Base-by-base conservation (phyloP, 2,113 vertebrate species). In the Circaetus gallicus region DNA sequence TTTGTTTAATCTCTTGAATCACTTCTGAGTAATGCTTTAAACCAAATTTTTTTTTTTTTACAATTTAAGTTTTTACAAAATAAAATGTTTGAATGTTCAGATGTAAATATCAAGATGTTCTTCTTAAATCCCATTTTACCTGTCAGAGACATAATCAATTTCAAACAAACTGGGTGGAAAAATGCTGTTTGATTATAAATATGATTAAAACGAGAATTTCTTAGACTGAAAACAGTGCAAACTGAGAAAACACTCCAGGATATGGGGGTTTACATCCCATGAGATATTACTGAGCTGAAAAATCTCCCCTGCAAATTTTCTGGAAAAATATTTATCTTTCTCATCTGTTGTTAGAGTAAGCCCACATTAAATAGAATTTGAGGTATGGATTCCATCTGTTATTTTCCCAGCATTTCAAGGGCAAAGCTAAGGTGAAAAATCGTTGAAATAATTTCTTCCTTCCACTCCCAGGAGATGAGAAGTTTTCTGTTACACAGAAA, bases 361-460 rank as follows among this genome's bases (percentile, higher is more conserved):
- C 31, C 49, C 28, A 69, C 40, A 73, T 90, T 86, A 95, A 91
- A 88, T 7, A 94, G 53, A 95, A 83, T 77, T 77, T 61, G 40
- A 95, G 71, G 49, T 70, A 70, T 40, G 32, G 49, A 88, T 90
- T 92, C 71, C 42, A 61, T 62, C 56, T 95, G 47, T 53, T 89
- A 74, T 49, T 86, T 87, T 56, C 29, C 49, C 42, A 86, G 28
- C 13, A 90, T 86, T 93, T 87, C 17, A 85, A 94, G 85, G 40
- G 70, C 40, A 94, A 80, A 32, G 16, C 21, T 80, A 80, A 87
- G 66, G 65, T 87, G 40, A 91, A 89, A 91, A 81, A 71, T 77
- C 24, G 45, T 78, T 86, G 65, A 88, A 92, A 93, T 80, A 76
- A 59, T 76, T 90, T 93, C 15, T 96, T 87, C 24, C 31, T 95